Base-by-base conservation (phyloP, 2,888 invertebrate genomes). In the Trissonchulus latispiculum region DNA sequence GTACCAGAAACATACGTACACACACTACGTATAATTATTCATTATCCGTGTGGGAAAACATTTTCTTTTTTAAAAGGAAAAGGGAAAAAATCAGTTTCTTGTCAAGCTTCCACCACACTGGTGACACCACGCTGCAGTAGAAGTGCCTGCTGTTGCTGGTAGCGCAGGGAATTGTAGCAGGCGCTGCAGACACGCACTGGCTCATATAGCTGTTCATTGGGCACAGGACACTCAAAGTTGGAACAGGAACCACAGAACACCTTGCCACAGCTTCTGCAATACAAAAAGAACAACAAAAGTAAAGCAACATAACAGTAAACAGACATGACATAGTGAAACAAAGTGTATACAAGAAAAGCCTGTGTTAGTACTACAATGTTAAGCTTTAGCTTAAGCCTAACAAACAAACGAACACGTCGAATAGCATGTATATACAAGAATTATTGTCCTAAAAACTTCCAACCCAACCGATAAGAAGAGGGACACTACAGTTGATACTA, bases 231-330 rank as follows among this genome's bases (percentile, higher is more conserved):
- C 79, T 90, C 90, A 85, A 91, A 90, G 84, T 91, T 91, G 8
- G 93, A 92, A 84, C 95, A 95, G 82, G 92, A 91, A 35, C 91
- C 90, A 86, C 95, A 95, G 87, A 94, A 95, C 79, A 95, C 91
- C 80, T 91, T 90, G 70, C 95, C 95, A 86, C 95, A 95, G 79
- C 90, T 90, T 85, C 94, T 95, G 86, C 0, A 82, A 80, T 75
- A 71, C 74, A 75, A 76, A 37, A 75, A 72, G 35, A 31, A 69
- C 28, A 69, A 69, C 29, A 31, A 28, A 66, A 66, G n/a, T n/a
- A n/a, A n/a, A n/a, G n/a, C n/a, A n/a, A n/a, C n/a, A 28, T 28
- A 28, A 18, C 59, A n/a, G 59, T 59, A n/a, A 59, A 15, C n/a
- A 15, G 15, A 15, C 15, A 15, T 59, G 64, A 8, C 72, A 70